phyloP scores from a whole-genome alignment of 2,113 vertebrate genomes.

The Ammospiza caudacuta region DNA sequence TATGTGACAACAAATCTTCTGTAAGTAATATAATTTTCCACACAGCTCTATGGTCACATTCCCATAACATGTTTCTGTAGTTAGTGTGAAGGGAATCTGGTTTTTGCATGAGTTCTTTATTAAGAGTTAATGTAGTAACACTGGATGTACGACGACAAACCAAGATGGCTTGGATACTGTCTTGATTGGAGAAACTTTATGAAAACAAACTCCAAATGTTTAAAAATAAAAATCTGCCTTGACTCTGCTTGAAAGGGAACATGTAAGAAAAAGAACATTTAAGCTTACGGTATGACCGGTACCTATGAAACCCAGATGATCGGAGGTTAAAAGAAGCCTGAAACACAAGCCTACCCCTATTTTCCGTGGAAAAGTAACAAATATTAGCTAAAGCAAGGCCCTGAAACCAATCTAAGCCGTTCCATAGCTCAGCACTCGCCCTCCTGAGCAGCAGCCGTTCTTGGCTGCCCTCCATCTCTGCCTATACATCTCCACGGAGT shows the following conservation, averaged over 20 bases:
- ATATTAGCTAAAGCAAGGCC: constrained; percentile 55
- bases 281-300: neutral
- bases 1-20: constrained; percentile 59
- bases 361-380: constrained; percentile 43
- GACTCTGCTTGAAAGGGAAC: constrained; percentile 35
- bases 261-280: constrained; percentile 20
- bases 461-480: constrained; percentile 78
- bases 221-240: constrained; percentile 71
- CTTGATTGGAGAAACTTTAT: constrained; percentile 78
- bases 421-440: constrained; percentile 49
- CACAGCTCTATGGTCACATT: constrained; percentile 50
- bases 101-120: constrained; percentile 72
- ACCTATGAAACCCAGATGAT: constrained; percentile 62
- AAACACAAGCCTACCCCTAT: constrained; percentile 38
- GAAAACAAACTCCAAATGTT: constrained; percentile 81
- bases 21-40: constrained; percentile 64
- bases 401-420: constrained; percentile 71
- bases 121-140: constrained; percentile 72
- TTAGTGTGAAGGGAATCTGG: constrained; percentile 69
- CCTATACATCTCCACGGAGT: constrained; percentile 63
- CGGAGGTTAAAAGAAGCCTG: constrained; percentile 24
- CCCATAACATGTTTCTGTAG: constrained; percentile 57
- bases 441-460: constrained; percentile 62
- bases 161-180: constrained; percentile 74
- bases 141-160: constrained; percentile 66